These are phyloP conservation scores for Mimachlamys varia DNA, from an alignment of 2,888 invertebrate species.

Conservation along the genomic window DNA sequence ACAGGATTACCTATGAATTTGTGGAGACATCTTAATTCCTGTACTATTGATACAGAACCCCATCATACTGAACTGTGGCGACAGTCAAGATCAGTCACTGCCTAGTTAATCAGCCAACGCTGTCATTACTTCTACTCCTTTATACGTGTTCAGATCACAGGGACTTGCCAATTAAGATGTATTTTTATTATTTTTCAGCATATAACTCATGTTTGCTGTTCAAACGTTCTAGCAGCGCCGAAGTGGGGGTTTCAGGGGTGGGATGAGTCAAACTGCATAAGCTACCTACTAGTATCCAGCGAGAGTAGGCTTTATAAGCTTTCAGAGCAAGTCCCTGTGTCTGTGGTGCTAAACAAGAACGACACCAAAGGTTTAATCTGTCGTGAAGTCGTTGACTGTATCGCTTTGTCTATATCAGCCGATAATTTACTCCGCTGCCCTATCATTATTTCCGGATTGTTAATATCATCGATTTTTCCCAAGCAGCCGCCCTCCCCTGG, in stretches of 20 bases:
- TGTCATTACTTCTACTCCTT: too few relatives aligned
- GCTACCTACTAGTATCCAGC: too few relatives aligned
- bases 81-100: neutral
- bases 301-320: too few relatives aligned
- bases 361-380: neutral
- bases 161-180: neutral
- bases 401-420: neutral
- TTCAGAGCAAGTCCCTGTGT: neutral
- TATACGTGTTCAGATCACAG: neutral
- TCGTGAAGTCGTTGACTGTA: neutral
- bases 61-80: neutral
- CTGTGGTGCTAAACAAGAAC: neutral
- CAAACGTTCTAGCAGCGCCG: too few relatives aligned
- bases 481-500: neutral
- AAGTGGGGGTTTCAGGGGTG: too few relatives aligned
- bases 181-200: neutral
- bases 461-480: conserved; percentile 13
- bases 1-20: too few relatives aligned
- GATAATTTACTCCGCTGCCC: neutral
- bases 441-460: conserved; percentile 10
- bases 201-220: neutral
- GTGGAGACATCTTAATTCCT: too few relatives aligned
- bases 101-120: neutral
- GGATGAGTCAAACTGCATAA: too few relatives aligned
- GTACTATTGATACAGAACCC: neutral